A percentile compares a stretch with the other conserved stretches of the same genome.
Evolutionary conservation across 2,113 vertebrate genomes (phyloP).

Genomic region (Muscicapa adusta): DNA sequence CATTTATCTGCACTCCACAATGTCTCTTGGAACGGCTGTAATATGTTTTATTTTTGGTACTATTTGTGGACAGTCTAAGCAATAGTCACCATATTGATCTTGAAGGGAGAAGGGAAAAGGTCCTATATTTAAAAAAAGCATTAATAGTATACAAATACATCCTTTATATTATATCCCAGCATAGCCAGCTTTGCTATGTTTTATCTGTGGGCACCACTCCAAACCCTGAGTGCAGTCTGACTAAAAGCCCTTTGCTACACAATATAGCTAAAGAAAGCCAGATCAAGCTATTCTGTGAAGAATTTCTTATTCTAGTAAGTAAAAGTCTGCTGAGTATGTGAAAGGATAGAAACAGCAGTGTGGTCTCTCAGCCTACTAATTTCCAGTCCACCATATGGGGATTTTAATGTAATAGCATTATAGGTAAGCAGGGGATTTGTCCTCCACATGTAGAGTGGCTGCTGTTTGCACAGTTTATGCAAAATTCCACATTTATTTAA

Average conservation of each 20-base stretch:
- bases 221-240: neutral
- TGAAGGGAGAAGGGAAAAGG: neutral
- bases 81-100: neutral
- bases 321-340: neutral
- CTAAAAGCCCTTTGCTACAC: neutral
- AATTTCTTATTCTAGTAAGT: neutral
- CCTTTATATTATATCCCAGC: neutral
- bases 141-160: neutral
- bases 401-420: neutral
- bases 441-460: rapidly evolving
- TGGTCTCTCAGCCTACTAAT: neutral
- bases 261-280: neutral
- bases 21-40: neutral
- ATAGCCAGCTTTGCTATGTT: neutral
- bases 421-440: neutral
- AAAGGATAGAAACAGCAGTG: neutral
- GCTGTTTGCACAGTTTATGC: neutral
- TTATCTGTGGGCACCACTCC: neutral
- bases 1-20: neutral
- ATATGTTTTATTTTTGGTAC: neutral
- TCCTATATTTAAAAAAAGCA: neutral
- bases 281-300: neutral
- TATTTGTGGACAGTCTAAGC: neutral
- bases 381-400: neutral
- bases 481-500: neutral